Percentiles rank a stretch among this genome's conserved stretches.
phyloP scores from a whole-genome alignment of 2,797 vertebrate genomes.

The Delichon dasypus region DNA sequence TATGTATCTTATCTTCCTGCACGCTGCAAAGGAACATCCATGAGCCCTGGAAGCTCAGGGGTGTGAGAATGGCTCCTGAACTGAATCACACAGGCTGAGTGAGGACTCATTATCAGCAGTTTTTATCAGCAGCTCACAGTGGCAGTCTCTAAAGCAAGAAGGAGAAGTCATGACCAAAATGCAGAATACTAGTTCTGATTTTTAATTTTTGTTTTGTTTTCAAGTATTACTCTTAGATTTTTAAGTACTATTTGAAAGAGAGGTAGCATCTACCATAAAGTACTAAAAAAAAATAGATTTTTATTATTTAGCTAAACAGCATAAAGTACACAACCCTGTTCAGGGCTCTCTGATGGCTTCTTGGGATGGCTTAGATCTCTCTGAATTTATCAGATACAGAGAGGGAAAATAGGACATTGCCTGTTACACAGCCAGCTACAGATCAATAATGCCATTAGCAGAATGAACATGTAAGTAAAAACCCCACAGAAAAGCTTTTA shows the following conservation, averaged over 20 bases:
- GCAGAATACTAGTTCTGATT: not conserved
- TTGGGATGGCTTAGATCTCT: not conserved
- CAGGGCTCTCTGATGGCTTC: not conserved
- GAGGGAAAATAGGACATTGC: not conserved
- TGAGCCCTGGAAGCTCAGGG: not conserved
- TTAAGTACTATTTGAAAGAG: not conserved
- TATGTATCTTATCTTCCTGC: not conserved
- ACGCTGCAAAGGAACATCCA: not conserved
- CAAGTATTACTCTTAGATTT: not conserved
- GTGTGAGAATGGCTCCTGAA: not conserved
- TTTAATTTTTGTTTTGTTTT: not conserved
- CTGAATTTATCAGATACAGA: not conserved
- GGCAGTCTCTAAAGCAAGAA: not conserved
- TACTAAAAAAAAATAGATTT: not conserved
- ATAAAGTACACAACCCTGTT: not conserved
- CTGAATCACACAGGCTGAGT: not conserved
- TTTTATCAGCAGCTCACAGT: not conserved
- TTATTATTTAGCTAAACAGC: not conserved
- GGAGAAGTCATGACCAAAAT: not conserved
- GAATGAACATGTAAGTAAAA: not conserved
- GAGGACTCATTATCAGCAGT: not conserved
- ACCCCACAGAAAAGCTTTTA: not conserved
- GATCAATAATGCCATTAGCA: not conserved
- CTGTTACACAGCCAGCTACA: not conserved
- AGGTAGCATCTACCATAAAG: not conserved